These are phyloP conservation scores for Gavialis gangeticus DNA, from an alignment of 2,113 vertebrate species.

Conservation along the genomic window DNA sequence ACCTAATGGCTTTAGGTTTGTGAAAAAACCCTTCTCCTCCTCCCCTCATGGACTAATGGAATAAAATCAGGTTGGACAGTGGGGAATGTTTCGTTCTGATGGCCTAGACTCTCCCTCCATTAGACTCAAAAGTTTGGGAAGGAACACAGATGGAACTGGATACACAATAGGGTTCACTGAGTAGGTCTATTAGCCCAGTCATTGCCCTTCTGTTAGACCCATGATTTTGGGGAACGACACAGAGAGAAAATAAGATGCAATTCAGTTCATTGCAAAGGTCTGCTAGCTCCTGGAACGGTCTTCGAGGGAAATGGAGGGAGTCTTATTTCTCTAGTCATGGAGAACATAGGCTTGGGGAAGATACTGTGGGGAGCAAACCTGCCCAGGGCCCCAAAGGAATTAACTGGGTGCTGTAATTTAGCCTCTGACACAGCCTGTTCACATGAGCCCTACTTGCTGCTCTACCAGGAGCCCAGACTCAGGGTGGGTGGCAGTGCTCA, in stretches of 20 bases:
- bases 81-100: neutral
- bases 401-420: neutral
- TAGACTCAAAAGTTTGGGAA: neutral
- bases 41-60: neutral
- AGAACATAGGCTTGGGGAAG: neutral
- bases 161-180: neutral
- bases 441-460: too few relatives aligned
- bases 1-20: neutral
- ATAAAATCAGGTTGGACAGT: neutral
- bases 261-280: neutral
- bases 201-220: too few relatives aligned
- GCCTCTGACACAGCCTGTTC: neutral
- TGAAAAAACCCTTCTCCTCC: neutral
- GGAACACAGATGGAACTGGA: neutral
- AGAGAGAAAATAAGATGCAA: too few relatives aligned
- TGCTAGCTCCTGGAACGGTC: neutral
- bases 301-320: neutral
- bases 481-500: neutral
- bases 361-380: neutral
- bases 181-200: too few relatives aligned
- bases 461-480: neutral
- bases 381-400: neutral
- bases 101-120: neutral
- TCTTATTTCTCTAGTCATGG: too few relatives aligned
- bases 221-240: too few relatives aligned